A percentile compares a stretch with the other conserved stretches of the same genome.
phyloP scores from a whole-genome alignment of 2,113 vertebrate genomes.

The Notarius quadriscutis region DNA sequence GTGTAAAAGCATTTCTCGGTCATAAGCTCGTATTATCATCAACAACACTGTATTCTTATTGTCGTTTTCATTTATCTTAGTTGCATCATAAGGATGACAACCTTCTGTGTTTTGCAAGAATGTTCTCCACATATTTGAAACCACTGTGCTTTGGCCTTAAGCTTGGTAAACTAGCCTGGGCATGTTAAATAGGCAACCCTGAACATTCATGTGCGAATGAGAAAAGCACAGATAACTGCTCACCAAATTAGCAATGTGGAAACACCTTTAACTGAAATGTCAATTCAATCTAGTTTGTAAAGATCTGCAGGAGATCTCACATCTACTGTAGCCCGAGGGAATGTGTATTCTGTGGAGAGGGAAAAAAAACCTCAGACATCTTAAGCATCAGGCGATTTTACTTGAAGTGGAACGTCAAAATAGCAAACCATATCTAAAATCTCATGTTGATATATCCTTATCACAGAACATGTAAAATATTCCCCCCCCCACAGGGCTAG shows the following conservation, averaged over 20 bases:
- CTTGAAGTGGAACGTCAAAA: not conserved
- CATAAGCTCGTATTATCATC: not conserved
- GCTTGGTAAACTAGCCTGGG: not conserved
- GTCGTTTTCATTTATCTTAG: not conserved
- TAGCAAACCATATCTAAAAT: not conserved
- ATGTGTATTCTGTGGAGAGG: not conserved
- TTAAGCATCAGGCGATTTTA: not conserved
- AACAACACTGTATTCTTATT: not conserved
- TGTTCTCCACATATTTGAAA: slow-evolving; percentile 9
- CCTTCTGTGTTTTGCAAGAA: slow-evolving; percentile 1
- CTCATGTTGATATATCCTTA: not conserved
- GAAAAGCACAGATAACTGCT: not conserved
- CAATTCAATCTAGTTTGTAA: not conserved
- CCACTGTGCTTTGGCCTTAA: not conserved
- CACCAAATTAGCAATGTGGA: slow-evolving; percentile 3
- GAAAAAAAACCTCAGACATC: not conserved
- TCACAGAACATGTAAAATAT: not conserved
- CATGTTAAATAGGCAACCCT: slow-evolving; percentile 8
- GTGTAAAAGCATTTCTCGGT: not conserved
- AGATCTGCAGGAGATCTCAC: not conserved
- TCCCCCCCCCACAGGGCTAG: not conserved
- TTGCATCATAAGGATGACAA: not conserved
- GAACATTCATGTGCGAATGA: slow-evolving; percentile 12
- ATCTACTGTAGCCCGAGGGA: not conserved
- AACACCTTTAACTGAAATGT: slow-evolving; percentile 9